A percentile compares a stretch with the other conserved stretches of the same genome.
Conservation (phyloP, 2,888 invertebrate species). For the Catocala nupta region DNA sequence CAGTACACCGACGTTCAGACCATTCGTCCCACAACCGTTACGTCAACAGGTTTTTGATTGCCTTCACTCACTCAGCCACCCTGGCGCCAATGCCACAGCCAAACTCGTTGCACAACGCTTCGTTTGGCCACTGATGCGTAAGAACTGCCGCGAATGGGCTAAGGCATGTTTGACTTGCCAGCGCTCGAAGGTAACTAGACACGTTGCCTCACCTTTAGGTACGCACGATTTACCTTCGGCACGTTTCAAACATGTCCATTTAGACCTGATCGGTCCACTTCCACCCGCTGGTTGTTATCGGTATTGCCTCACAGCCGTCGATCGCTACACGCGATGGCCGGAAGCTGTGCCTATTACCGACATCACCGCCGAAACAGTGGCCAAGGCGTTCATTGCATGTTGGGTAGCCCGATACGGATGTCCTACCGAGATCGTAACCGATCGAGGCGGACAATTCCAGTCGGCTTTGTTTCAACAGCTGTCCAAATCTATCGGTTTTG, state of each 20-base stretch:
- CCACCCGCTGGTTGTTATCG: constrained; percentile 9
- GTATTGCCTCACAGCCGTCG: constrained; percentile 19
- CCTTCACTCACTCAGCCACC: constrained; percentile 18
- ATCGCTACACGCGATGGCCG: constrained; percentile 7
- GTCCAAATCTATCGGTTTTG: constrained; percentile 7
- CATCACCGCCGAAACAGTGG: constrained; percentile 11
- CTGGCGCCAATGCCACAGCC: constrained; percentile 36
- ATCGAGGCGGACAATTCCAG: background rate
- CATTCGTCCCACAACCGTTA: constrained; percentile 35
- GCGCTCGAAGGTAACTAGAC: constrained; percentile 56
- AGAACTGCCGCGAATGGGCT: constrained; percentile 57
- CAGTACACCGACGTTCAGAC: constrained; percentile 15
- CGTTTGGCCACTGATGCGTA: constrained; percentile 63
- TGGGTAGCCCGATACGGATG: constrained; percentile 1
- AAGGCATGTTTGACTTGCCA: constrained; percentile 60
- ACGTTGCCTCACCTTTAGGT: constrained; percentile 50
- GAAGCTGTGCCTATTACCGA: constrained; percentile 5
- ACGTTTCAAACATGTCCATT: constrained; percentile 38
- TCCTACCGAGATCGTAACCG: too few relatives aligned
- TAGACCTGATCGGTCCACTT: constrained; percentile 9
- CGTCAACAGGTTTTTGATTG: constrained; percentile 44
- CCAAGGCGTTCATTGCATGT: constrained; percentile 3
- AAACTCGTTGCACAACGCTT: constrained; percentile 56
- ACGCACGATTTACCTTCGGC: constrained; percentile 43
- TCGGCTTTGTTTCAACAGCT: constrained; percentile 6